phyloP scores from a whole-genome alignment of 2,797 vertebrate genomes.

The Macropodus opercularis region DNA sequence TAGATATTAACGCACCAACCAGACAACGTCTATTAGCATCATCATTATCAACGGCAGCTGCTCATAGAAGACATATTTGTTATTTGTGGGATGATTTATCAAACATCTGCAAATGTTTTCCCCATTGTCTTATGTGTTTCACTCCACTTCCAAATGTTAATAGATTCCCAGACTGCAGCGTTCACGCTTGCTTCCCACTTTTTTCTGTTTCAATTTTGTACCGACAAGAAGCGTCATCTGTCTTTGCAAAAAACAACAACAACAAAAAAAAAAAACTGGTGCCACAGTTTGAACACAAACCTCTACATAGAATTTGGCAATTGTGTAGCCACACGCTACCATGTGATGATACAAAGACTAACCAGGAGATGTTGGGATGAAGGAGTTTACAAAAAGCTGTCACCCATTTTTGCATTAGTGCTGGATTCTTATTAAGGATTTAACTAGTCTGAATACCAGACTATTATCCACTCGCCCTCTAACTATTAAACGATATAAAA shows the following conservation, averaged over 20 bases:
- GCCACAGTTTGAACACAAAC: background rate
- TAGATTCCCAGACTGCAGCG: conserved; percentile 1
- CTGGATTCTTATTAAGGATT: conserved; percentile 20
- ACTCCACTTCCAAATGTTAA: conserved; percentile 3
- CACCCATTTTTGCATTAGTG: conserved; percentile 7
- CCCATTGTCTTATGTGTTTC: conserved; percentile 1
- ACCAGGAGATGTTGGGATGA: conserved; percentile 8
- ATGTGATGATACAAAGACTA: background rate
- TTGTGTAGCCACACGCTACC: conserved; percentile 3
- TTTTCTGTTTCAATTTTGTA: conserved; percentile 6
- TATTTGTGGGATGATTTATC: conserved; percentile 13
- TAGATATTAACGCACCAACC: background rate
- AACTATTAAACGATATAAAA: conserved; percentile 18
- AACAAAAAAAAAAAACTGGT: conserved; percentile 1
- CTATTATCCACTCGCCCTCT: conserved; percentile 19
- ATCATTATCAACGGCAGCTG: conserved; percentile 10
- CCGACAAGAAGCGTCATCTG: background rate
- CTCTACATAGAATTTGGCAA: background rate
- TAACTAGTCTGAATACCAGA: background rate
- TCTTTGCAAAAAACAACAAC: too few relatives aligned
- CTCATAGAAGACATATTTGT: background rate
- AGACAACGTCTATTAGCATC: background rate
- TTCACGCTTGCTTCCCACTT: conserved; percentile 3
- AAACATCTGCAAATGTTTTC: conserved; percentile 5
- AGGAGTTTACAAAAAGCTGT: conserved; percentile 5